Conservation (phyloP, 2,113 vertebrate genomes). For the Desmodus rotundus region DNA sequence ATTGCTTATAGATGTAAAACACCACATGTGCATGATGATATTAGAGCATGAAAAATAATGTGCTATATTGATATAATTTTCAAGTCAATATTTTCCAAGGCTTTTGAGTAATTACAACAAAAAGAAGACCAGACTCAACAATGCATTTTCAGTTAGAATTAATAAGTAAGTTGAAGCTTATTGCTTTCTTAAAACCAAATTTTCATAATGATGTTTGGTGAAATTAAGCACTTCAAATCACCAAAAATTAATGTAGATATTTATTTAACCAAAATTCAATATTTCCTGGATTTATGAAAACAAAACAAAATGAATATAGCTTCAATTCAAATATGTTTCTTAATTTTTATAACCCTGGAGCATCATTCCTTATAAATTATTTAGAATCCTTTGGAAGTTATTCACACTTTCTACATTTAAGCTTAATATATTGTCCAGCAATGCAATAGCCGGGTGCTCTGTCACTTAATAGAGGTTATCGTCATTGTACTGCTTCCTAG, state of each 20-base stretch:
- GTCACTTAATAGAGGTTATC: background rate
- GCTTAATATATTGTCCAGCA: background rate
- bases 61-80: background rate
- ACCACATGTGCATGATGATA: background rate
- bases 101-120: slow-evolving; percentile 33
- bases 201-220: slow-evolving; percentile 24
- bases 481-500: background rate
- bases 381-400: background rate
- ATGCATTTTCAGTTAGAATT: slow-evolving; percentile 26
- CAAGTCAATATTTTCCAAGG: background rate
- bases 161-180: slow-evolving; percentile 15
- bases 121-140: background rate
- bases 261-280: slow-evolving; percentile 7
- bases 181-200: background rate
- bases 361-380: background rate
- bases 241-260: background rate
- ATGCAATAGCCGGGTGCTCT: background rate
- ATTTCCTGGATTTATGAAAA: background rate
- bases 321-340: background rate
- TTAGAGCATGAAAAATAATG: background rate
- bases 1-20: background rate
- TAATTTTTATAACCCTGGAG: background rate
- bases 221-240: background rate
- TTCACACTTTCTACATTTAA: background rate
- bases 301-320: background rate